A percentile compares a stretch with the other conserved stretches of the same genome.
Conservation (phyloP, 2,797 vertebrate species). For the Vespertilio murinus region DNA sequence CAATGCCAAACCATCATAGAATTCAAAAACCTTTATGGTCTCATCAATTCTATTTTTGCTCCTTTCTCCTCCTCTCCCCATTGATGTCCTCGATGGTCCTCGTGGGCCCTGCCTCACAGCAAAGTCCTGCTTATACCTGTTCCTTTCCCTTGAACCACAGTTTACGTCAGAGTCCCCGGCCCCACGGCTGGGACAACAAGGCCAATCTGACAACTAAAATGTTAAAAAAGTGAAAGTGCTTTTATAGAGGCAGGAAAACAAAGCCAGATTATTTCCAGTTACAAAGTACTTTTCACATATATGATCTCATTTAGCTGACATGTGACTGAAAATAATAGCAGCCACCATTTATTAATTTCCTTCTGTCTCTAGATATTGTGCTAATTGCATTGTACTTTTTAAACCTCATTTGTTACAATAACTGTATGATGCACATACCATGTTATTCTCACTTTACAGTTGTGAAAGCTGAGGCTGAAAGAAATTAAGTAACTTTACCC, state of each 20-base stretch:
- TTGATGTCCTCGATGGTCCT: not conserved
- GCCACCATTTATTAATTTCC: not conserved
- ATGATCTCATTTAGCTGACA: not conserved
- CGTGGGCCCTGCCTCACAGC: not conserved
- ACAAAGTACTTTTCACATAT: not conserved
- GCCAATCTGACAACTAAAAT: not conserved
- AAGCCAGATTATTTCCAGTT: not conserved
- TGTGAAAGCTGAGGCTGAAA: not conserved
- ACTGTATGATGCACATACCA: not conserved
- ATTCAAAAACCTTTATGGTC: not conserved
- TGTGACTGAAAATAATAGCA: not conserved
- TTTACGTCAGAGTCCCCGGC: not conserved
- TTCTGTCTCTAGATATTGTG: not conserved
- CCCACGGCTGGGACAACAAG: not conserved
- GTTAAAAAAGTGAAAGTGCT: not conserved
- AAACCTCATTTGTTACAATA: constrained; percentile 7
- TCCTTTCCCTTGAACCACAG: not conserved
- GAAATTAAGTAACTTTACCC: not conserved
- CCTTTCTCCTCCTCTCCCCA: not conserved
- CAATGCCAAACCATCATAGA: not conserved
- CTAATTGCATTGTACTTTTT: not conserved
- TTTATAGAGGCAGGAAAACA: not conserved
- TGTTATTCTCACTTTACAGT: not conserved
- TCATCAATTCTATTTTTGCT: not conserved
- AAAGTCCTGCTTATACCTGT: not conserved